Evolutionary conservation across 2,888 invertebrate species (phyloP).

Genomic region (Drosophila percnosoma): DNA sequence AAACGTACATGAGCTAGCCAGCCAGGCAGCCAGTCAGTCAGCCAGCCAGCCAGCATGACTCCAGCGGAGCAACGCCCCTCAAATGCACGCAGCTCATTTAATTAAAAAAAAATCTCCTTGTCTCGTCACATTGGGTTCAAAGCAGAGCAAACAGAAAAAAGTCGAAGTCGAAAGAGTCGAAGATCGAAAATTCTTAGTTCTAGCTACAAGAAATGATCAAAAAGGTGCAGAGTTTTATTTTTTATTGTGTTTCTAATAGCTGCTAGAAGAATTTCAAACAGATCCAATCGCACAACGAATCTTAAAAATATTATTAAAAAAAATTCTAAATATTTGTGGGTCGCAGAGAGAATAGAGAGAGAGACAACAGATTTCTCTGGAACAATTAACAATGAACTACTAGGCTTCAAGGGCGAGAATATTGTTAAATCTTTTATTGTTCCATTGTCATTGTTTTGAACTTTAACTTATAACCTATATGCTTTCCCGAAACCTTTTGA

Average conservation of each 20-base stretch:
- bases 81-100: conserved; percentile 73
- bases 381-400: not conserved
- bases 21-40: conserved; percentile 54
- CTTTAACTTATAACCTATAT: not conserved
- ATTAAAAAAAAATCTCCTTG: conserved; percentile 70
- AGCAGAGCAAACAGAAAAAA: conserved; percentile 1
- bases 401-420: not conserved
- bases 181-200: conserved; percentile 13
- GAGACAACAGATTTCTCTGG: not conserved
- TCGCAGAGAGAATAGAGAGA: not conserved
- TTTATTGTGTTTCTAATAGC: not conserved
- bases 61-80: conserved; percentile 39
- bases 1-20: conserved; percentile 10
- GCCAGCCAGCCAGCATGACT: conserved; percentile 62
- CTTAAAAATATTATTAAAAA: not conserved
- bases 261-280: conserved; percentile 1
- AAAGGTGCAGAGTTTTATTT: conserved; percentile 22
- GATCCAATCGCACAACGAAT: not conserved
- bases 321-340: too few species aligned
- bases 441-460: not conserved
- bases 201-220: not conserved
- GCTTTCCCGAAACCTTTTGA: not conserved
- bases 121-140: conserved; percentile 28
- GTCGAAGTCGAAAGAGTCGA: conserved; percentile 8
- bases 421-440: not conserved